phyloP scores from a whole-genome alignment of 2,888 invertebrate genomes.

The Leptopilina syphax region DNA sequence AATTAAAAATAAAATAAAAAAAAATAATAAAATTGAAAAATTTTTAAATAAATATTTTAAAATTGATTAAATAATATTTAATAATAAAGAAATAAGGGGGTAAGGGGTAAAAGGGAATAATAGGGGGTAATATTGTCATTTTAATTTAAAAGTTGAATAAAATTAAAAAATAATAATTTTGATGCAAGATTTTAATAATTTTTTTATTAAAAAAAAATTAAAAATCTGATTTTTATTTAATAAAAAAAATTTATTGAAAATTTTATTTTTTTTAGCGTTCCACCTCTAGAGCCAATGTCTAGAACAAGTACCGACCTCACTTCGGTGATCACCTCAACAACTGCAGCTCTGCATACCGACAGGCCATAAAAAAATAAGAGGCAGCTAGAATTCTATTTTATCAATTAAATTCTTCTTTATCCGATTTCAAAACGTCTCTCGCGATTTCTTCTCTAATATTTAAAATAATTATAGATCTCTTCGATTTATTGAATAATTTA shows the following conservation, averaged over 20 bases:
- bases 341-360: conserved; percentile 61
- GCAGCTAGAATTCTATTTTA: conserved; percentile 45
- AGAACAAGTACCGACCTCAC: conserved; percentile 74
- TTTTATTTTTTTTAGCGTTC: conserved; percentile 77
- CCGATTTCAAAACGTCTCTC: conserved; percentile 38
- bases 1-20: too few relatives aligned
- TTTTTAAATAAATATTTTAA: too few relatives aligned
- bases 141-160: too few relatives aligned
- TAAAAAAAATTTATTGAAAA: background rate
- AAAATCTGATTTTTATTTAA: too few relatives aligned
- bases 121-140: too few relatives aligned
- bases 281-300: conserved; percentile 80
- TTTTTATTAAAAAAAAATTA: too few relatives aligned
- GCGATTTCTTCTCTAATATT: background rate
- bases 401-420: conserved; percentile 57
- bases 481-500: background rate
- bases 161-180: too few relatives aligned
- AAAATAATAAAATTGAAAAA: too few relatives aligned
- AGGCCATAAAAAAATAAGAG: conserved; percentile 60
- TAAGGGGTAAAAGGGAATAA: too few relatives aligned
- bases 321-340: conserved; percentile 79
- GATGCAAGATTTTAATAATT: too few relatives aligned
- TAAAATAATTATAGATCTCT: conserved; percentile 22
- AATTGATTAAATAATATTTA: too few relatives aligned
- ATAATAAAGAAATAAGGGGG: too few relatives aligned